Evolutionary conservation across 2,797 vertebrate genomes (phyloP).

Genomic region (Anguilla obscura): DNA sequence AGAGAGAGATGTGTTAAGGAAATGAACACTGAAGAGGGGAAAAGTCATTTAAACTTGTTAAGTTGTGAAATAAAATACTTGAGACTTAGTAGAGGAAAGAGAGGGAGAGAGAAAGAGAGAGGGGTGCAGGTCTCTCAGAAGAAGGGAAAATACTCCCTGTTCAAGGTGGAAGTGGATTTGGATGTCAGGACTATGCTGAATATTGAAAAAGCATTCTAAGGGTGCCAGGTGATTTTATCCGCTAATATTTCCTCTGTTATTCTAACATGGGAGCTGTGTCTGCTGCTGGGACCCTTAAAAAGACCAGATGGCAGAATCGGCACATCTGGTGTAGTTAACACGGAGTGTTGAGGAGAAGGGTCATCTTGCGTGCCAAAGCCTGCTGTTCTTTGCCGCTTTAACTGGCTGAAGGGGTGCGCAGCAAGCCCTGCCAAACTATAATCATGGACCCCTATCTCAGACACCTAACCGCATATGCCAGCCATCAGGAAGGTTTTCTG

Average conservation of each 20-base stretch:
- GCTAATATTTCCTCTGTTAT: constrained; percentile 39
- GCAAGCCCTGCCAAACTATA: not conserved
- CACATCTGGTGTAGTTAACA: constrained; percentile 38
- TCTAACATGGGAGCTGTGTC: constrained; percentile 29
- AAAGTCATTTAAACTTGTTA: not conserved
- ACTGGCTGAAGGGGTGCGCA: not conserved
- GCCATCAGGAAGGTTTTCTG: not conserved
- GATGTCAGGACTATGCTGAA: not conserved
- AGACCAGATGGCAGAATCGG: constrained; percentile 16
- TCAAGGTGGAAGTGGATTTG: not conserved
- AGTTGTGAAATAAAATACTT: not conserved
- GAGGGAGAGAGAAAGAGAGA: not conserved
- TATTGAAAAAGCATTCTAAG: not conserved
- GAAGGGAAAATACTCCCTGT: not conserved
- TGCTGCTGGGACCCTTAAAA: constrained; percentile 24
- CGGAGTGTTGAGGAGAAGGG: not conserved
- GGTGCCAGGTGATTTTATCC: constrained; percentile 10
- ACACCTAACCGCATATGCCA: not conserved
- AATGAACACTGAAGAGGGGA: not conserved
- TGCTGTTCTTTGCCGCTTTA: not conserved
- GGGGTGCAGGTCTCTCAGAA: not conserved
- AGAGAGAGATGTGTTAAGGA: not conserved
- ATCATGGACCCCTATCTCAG: not conserved
- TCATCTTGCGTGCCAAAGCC: constrained; percentile 22
- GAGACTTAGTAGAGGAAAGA: not conserved